Conservation (phyloP, 64 coral and sea anemone genomes). For the Trachythela sp. region DNA sequence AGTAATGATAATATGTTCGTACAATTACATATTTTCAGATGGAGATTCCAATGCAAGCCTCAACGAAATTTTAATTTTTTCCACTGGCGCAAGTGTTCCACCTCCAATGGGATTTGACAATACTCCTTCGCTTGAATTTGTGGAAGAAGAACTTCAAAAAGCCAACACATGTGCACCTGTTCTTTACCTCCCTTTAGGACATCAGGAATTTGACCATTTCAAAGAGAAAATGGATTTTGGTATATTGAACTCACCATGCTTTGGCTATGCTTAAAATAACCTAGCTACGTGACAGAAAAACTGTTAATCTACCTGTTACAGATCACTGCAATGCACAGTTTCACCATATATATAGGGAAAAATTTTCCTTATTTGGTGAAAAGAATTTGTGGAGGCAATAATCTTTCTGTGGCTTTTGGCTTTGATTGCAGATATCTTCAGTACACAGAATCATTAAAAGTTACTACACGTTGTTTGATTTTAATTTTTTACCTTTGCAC, state of each 20-base stretch:
- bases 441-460: too few species aligned
- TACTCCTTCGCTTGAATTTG: constrained; percentile 24
- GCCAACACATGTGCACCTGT: constrained; percentile 47
- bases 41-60: constrained; percentile 44
- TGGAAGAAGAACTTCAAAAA: constrained; percentile 5
- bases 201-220: constrained; percentile 34
- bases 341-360: too few species aligned
- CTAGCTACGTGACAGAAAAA: too few species aligned
- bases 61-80: constrained; percentile 37
- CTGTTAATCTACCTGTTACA: too few species aligned
- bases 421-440: too few species aligned
- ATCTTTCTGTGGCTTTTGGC: too few species aligned
- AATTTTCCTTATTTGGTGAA: too few species aligned
- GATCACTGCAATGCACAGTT: too few species aligned
- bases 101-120: constrained; percentile 49
- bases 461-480: too few species aligned
- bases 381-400: too few species aligned
- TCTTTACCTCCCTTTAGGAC: constrained; percentile 10
- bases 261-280: constrained; percentile 44
- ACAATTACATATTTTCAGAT: constrained; percentile 16
- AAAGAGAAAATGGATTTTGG: constrained; percentile 53
- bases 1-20: neutral
- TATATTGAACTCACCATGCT: constrained; percentile 56
- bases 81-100: constrained; percentile 41
- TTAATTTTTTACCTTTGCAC: too few species aligned